A percentile compares a stretch with the other conserved stretches of the same genome.
These are phyloP conservation scores for Mustela erminea DNA, from an alignment of 2,797 vertebrate genomes.

Conservation along the genomic window DNA sequence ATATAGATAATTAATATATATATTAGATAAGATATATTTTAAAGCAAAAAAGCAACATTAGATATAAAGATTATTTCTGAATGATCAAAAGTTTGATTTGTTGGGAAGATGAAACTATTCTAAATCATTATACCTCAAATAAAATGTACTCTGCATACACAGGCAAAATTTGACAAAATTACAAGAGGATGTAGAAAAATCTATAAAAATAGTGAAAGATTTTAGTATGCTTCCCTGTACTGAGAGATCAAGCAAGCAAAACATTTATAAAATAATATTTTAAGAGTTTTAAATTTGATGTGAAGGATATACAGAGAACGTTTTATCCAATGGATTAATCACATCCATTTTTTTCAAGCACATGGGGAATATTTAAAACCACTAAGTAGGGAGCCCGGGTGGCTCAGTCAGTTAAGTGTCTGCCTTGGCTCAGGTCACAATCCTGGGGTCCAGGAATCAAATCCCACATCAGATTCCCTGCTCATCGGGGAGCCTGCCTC, in stretches of 20 bases:
- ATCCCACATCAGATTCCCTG: no score
- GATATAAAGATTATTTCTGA: neutral
- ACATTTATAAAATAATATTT: slow-evolving; percentile 7
- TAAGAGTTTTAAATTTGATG: neutral
- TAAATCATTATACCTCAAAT: neutral
- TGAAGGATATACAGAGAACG: neutral
- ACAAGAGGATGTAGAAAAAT: neutral
- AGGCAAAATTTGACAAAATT: slow-evolving; percentile 15
- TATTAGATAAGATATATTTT: neutral
- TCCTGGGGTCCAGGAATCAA: no score
- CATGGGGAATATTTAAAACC: neutral
- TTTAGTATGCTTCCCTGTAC: neutral
- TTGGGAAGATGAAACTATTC: neutral
- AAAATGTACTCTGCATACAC: neutral
- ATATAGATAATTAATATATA: no score
- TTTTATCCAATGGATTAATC: neutral
- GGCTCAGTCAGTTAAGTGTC: no score
- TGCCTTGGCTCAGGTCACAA: no score
- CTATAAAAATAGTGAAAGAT: neutral
- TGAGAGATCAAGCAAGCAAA: neutral
- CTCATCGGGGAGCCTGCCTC: no score
- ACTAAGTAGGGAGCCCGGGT: neutral
- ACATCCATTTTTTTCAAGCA: neutral
- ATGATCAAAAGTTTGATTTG: neutral
- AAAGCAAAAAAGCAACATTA: neutral